Base-by-base conservation (phyloP, 2,113 vertebrate species). In the Geothlypis trichas region DNA sequence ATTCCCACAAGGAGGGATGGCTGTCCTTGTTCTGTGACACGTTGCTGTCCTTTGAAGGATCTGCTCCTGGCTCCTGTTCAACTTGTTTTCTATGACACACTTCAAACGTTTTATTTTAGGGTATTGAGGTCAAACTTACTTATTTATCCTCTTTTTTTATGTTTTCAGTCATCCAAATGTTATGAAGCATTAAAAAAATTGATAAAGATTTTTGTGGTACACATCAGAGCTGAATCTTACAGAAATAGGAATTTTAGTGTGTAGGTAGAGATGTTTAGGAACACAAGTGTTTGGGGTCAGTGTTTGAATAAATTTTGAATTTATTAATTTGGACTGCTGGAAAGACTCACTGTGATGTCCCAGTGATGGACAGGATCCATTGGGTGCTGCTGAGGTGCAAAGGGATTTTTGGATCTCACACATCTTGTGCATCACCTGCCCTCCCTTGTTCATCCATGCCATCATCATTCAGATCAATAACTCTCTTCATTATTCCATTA, bases 291-390 rank as follows among this genome's bases (percentile, higher is more conserved):
- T 90, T 51, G 41, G 52, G 28, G 20, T 65, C 59, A 42, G 0
- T 37, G 15, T 68, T 35, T 46, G 30, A 73, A 65, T 78, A 44
- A 31, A 51, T 13, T 68, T 46, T 37, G 22, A 55, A n/a, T 74
- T n/a, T 57, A 21, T 62, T 10, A 37, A 42, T 76, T 26, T 33
- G 14, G 35, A 7, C 59, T 59, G 12, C 59, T 65, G 66, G 52
- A 15, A 51, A 13, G 69, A 31, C 8, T 74, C 20, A 16, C n/a
- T 35, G 0, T 0, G 0, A n/a, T n/a, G n/a, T n/a, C n/a, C n/a
- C n/a, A n/a, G n/a, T n/a, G n/a, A 7, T 46, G n/a, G 26, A 52
- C 13, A 51, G n/a, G 27, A 42, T 67, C 47, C 13, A 2, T 3
- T 12, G 39, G 12, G 44, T 59, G 55, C 27, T 54, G 0, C 61